Evolutionary conservation across 1,140 invertebrate species (phyloP).

Genomic region (Conus betulinus): DNA sequence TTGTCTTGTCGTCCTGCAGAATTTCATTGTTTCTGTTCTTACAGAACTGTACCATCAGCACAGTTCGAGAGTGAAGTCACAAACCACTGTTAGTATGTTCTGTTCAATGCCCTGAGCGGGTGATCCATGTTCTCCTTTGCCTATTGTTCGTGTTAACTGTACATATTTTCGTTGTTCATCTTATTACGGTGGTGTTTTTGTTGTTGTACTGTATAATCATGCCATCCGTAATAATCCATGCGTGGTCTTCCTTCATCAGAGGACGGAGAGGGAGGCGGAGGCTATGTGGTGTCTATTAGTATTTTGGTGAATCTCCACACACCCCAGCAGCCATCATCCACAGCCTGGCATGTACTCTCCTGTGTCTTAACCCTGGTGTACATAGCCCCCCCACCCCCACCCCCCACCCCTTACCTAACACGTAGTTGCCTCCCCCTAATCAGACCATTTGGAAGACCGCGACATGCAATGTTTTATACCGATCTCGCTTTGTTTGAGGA

Average conservation of each 20-base stretch:
- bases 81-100: no score
- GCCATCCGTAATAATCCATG: no score
- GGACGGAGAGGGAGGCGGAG: no score
- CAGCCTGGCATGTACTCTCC: no score
- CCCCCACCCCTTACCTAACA: background rate
- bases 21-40: background rate
- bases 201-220: no score
- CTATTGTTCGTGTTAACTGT: background rate
- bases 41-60: background rate
- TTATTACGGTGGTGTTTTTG: no score
- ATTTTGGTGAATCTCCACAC: background rate
- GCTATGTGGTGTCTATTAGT: no score
- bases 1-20: background rate
- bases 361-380: background rate
- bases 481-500: conserved; percentile 7
- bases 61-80: no score
- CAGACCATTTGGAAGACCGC: background rate
- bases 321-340: background rate
- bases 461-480: background rate
- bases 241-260: no score
- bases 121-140: no score
- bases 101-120: no score
- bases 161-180: background rate
- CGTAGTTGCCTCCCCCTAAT: background rate
- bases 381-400: background rate